Conservation (phyloP, 2,113 vertebrate genomes). For the Lophotis ruficrista region DNA sequence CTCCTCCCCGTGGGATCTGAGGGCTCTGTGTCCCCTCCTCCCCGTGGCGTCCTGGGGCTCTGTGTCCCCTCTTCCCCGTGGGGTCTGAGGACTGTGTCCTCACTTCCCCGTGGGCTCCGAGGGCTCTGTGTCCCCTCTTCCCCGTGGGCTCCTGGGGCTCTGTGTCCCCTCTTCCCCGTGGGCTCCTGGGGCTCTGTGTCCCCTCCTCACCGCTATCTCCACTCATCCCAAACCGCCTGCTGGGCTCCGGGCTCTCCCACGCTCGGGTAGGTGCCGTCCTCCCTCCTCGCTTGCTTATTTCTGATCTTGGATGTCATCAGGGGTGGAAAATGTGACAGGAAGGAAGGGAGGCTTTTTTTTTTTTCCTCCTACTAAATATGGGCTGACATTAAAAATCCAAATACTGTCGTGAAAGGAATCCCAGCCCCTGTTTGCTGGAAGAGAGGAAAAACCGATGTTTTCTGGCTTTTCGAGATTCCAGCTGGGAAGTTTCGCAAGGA, state of each 20-base stretch:
- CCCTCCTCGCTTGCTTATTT: neutral
- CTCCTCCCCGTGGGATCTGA: too few relatives aligned
- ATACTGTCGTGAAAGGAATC: slow-evolving; percentile 42
- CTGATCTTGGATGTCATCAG: slow-evolving; percentile 59
- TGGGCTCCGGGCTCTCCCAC: neutral
- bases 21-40: too few relatives aligned
- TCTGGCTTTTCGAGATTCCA: neutral
- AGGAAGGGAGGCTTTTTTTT: slow-evolving; percentile 65
- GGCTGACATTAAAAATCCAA: slow-evolving; percentile 55
- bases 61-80: neutral
- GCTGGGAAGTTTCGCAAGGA: slow-evolving; percentile 39
- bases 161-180: too few relatives aligned
- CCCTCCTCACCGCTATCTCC: neutral
- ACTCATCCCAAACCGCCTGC: neutral
- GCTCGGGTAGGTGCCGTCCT: neutral
- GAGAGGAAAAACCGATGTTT: neutral
- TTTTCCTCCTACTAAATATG: slow-evolving; percentile 63
- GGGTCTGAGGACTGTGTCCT: too few relatives aligned
- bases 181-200: neutral
- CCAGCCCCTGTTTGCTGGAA: neutral
- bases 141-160: too few relatives aligned
- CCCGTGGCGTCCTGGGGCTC: too few relatives aligned
- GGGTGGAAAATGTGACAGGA: slow-evolving; percentile 72
- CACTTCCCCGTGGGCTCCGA: neutral
- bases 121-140: neutral